These are phyloP conservation scores for Paradoxurus hermaphroditus DNA, from an alignment of 2,113 vertebrate genomes.

Conservation along the genomic window DNA sequence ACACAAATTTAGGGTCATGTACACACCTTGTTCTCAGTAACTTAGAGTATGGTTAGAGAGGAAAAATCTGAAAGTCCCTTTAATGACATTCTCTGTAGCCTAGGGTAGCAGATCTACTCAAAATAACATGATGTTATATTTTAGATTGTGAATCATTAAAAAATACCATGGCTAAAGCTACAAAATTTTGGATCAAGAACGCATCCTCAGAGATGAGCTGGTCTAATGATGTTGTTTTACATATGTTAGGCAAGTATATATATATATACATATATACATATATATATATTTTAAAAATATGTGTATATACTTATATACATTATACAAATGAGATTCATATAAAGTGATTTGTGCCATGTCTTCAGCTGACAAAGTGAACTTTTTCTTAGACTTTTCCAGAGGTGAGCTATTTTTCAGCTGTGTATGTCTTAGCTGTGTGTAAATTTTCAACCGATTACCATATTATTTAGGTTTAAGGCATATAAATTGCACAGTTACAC, in stretches of 20 bases:
- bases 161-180: not conserved
- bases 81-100: conserved; percentile 3
- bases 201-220: conserved; percentile 3
- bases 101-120: not conserved
- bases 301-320: not conserved
- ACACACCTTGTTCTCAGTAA: not conserved
- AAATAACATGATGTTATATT: not conserved
- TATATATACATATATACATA: not conserved
- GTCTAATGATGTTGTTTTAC: not conserved
- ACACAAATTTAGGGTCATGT: not conserved
- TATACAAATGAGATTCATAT: not conserved
- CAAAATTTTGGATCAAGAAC: not conserved
- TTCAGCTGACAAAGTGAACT: not conserved
- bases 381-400: not conserved
- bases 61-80: not conserved
- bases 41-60: not conserved
- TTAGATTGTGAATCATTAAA: not conserved
- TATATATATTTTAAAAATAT: not conserved
- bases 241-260: not conserved
- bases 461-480: not conserved
- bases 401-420: not conserved
- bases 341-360: not conserved
- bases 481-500: not conserved
- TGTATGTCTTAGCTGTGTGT: not conserved
- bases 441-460: not conserved